Evolutionary conservation across 92 coral and sea anemone genomes (phyloP).

Genomic region (Diadumene lineata): DNA sequence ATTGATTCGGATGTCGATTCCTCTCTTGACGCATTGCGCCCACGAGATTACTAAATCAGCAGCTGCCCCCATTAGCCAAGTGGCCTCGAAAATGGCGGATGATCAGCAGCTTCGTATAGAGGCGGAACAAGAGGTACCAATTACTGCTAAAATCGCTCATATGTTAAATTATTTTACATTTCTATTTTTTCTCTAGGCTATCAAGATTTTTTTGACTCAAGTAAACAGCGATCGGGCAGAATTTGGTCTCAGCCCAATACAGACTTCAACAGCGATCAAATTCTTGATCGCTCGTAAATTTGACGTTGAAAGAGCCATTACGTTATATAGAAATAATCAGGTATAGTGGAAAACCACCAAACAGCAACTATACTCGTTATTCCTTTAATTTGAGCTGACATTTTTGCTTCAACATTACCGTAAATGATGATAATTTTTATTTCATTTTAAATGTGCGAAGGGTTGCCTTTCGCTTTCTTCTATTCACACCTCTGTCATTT

Average conservation of each 20-base stretch:
- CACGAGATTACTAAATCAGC: conserved; percentile 20
- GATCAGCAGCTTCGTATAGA: conserved; percentile 14
- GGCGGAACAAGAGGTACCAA: conserved; percentile 16
- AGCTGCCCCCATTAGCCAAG: conserved; percentile 8
- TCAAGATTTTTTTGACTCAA: conserved; percentile 67
- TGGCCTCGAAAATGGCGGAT: conserved; percentile 29
- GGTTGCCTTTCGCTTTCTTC: conserved; percentile 9
- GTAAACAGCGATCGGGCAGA: conserved; percentile 73
- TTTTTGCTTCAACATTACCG: not conserved
- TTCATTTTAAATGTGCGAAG: not conserved
- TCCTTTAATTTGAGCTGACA: not conserved
- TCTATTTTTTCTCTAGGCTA: conserved; percentile 62
- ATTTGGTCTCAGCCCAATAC: conserved; percentile 76
- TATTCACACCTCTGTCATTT: not conserved
- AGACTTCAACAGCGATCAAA: conserved; percentile 84
- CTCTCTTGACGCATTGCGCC: conserved; percentile 7
- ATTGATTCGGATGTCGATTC: too few species aligned
- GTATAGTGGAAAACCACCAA: conserved; percentile 18
- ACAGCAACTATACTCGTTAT: not conserved
- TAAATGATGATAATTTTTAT: not conserved
- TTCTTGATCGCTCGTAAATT: conserved; percentile 93
- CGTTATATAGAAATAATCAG: conserved; percentile 74
- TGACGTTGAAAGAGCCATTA: conserved; percentile 75
- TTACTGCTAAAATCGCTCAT: not conserved
- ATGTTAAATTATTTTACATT: conserved; percentile 4